Percentiles rank a stretch among this genome's conserved stretches.
These are phyloP conservation scores for Diplogasteroides magnus DNA, from an alignment of 1,140 invertebrate species.

Conservation along the genomic window DNA sequence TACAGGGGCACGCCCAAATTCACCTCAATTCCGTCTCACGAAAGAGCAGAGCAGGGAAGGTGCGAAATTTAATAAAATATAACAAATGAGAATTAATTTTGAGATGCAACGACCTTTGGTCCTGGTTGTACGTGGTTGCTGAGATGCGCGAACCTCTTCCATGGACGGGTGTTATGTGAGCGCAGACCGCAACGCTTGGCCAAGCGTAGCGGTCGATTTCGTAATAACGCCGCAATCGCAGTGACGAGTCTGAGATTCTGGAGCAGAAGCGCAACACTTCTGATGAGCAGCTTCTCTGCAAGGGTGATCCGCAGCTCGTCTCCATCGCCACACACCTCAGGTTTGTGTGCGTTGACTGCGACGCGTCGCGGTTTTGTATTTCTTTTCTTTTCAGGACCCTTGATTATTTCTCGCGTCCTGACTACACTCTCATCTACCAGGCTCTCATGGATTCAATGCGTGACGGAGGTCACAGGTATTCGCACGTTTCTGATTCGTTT, in stretches of 20 bases:
- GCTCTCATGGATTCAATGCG: neutral
- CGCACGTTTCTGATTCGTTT: too few species aligned
- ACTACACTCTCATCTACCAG: neutral
- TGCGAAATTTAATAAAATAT: too few species aligned
- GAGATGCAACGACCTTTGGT: neutral
- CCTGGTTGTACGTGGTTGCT: neutral
- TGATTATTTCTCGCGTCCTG: neutral
- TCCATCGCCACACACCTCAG: neutral
- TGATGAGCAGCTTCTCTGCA: neutral
- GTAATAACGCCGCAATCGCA: neutral
- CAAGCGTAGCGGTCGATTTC: too few species aligned
- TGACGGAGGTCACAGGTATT: neutral
- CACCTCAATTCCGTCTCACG: neutral
- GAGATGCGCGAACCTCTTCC: neutral
- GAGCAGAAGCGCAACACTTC: neutral
- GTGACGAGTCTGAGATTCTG: neutral
- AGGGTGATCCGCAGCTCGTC: neutral
- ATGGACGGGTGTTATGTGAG: neutral
- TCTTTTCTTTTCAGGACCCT: neutral
- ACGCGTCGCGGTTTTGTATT: neutral
- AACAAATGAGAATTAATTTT: neutral
- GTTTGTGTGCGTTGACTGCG: too few species aligned
- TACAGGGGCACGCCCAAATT: neutral
- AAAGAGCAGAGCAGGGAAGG: neutral
- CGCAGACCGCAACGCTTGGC: too few species aligned